Evolutionary conservation across 2,113 vertebrate genomes (phyloP).

Genomic region (Cranoglanis bouderius): DNA sequence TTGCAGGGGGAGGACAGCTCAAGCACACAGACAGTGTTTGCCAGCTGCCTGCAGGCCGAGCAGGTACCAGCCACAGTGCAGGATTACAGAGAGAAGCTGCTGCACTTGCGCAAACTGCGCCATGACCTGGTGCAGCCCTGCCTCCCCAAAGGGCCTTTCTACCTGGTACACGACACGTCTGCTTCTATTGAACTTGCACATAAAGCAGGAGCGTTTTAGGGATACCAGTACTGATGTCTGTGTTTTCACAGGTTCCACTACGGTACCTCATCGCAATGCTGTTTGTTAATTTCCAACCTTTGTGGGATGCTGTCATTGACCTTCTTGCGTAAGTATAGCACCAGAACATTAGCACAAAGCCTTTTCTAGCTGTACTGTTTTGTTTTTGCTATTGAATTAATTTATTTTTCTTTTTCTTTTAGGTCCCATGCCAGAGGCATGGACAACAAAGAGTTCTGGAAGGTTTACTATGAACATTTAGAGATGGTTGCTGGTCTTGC

Average conservation of each 20-base stretch:
- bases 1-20: slow-evolving; percentile 73
- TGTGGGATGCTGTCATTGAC: slow-evolving; percentile 93
- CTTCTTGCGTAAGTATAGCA: slow-evolving; percentile 84
- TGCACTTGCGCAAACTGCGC: slow-evolving; percentile 88
- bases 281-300: slow-evolving; percentile 90
- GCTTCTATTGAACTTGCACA: background rate
- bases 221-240: background rate
- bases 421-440: slow-evolving; percentile 91
- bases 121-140: slow-evolving; percentile 80
- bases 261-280: slow-evolving; percentile 93
- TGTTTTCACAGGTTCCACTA: slow-evolving; percentile 82
- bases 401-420: slow-evolving; percentile 34
- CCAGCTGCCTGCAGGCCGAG: slow-evolving; percentile 85
- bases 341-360: background rate
- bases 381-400: background rate
- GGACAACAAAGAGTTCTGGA: slow-evolving; percentile 96
- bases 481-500: slow-evolving; percentile 82
- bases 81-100: slow-evolving; percentile 94
- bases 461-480: slow-evolving; percentile 86
- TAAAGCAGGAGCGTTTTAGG: background rate
- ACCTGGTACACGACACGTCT: slow-evolving; percentile 63
- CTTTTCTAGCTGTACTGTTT: background rate
- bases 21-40: slow-evolving; percentile 79
- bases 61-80: slow-evolving; percentile 89
- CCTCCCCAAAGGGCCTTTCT: slow-evolving; percentile 77